phyloP scores from a whole-genome alignment of 1,140 invertebrate species.

The Colletes latitarsis region DNA sequence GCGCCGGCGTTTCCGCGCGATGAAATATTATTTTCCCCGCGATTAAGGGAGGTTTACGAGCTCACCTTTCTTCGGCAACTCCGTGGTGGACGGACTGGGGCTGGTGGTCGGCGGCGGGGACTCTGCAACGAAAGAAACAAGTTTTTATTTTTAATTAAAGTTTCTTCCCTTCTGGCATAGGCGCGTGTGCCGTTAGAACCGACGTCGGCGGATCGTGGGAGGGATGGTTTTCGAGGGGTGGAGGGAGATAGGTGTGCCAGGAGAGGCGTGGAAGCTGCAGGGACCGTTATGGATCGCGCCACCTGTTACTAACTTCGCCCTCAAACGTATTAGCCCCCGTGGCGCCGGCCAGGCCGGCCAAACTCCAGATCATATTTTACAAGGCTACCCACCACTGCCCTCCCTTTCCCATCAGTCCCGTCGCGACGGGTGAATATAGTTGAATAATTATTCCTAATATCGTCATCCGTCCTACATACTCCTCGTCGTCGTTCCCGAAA shows the following conservation, averaged over 20 bases:
- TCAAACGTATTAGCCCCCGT: slow-evolving; percentile 75
- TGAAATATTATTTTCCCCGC: slow-evolving; percentile 38
- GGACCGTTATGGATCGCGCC: slow-evolving; percentile 76
- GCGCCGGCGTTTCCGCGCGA: background rate
- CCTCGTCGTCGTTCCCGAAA: background rate
- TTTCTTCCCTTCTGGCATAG: slow-evolving; percentile 53
- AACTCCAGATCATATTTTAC: slow-evolving; percentile 77
- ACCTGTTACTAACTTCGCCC: slow-evolving; percentile 79
- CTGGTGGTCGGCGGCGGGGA: slow-evolving; percentile 82
- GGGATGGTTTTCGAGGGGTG: slow-evolving; percentile 30
- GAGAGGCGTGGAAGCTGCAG: slow-evolving; percentile 31
- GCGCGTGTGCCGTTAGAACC: slow-evolving; percentile 41
- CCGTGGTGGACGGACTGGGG: slow-evolving; percentile 82
- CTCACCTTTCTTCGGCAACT: slow-evolving; percentile 80
- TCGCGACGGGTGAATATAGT: slow-evolving; percentile 60
- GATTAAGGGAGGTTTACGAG: slow-evolving; percentile 42
- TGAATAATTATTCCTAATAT: slow-evolving; percentile 78
- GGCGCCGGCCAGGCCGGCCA: slow-evolving; percentile 66
- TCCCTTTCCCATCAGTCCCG: slow-evolving; percentile 6
- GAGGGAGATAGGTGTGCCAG: slow-evolving; percentile 12
- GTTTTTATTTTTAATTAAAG: slow-evolving; percentile 75
- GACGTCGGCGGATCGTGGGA: background rate
- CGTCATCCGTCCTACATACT: slow-evolving; percentile 65
- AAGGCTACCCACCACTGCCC: slow-evolving; percentile 38
- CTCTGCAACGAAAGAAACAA: slow-evolving; percentile 77